Percentiles rank a stretch among this genome's conserved stretches.
Evolutionary conservation across 2,113 vertebrate species (phyloP).

Genomic region (Varanus komodoensis): DNA sequence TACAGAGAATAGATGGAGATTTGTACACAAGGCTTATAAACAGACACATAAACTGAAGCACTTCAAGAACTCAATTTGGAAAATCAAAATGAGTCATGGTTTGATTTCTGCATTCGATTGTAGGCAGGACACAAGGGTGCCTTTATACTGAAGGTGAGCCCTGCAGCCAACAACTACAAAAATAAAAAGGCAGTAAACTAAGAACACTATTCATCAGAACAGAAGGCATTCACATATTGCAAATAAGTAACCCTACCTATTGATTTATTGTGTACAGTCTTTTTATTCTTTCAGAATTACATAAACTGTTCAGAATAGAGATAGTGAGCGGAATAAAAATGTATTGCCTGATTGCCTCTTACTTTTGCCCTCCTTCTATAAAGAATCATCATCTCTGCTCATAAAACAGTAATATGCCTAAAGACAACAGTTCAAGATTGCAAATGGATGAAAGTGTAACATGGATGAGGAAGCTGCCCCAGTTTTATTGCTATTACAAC

Average conservation of each 20-base stretch:
- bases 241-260: neutral
- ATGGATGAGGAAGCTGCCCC: neutral
- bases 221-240: neutral
- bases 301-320: too few relatives aligned
- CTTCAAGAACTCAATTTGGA: neutral
- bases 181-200: slow-evolving; percentile 27
- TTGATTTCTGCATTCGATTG: slow-evolving; percentile 8
- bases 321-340: too few relatives aligned
- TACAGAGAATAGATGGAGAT: slow-evolving; percentile 20
- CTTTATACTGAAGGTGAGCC: slow-evolving; percentile 39
- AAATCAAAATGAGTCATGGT: neutral
- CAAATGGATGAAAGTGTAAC: neutral
- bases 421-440: neutral
- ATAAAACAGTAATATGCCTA: neutral
- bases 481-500: neutral
- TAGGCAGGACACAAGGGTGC: slow-evolving; percentile 46
- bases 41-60: neutral
- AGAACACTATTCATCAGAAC: neutral
- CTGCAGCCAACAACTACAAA: slow-evolving; percentile 24
- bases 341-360: too few relatives aligned
- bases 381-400: neutral
- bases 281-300: too few relatives aligned
- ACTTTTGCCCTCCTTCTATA: neutral
- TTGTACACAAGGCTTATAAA: neutral
- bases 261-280: too few relatives aligned